Base-by-base conservation (phyloP, 1,140 invertebrate genomes). In the Philopotamus ludificatus region DNA sequence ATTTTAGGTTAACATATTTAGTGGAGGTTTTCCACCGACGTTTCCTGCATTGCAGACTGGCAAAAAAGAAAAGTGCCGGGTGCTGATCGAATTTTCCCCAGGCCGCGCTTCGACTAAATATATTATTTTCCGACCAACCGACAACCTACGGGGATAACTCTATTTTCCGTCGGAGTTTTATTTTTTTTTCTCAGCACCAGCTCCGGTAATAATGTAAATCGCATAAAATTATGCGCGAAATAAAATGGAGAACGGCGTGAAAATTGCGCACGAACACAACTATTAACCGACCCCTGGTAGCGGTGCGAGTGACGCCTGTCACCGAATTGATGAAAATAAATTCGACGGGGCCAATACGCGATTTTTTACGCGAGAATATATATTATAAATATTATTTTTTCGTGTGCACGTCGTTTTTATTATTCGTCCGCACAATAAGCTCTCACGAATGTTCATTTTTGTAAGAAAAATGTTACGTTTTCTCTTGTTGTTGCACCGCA, bases 61-160 rank as follows among this genome's bases (percentile, higher is more conserved):
- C 18, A 12, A 51, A 60, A 49, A 62, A 50, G 26, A 62, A 62
- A 62, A 50, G 42, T 8, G 22, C 57, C n/a, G 34, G 16, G 49
- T 4, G 21, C 51, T 67, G 66, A 67, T 67, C 66, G 66, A 67
- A 67, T 67, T 67, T 67, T 53, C 60, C 51, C 57, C n/a, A n/a
- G n/a, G 47, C 50, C 59, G 50, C 66, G 53, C 23, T 53, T 50
- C 53, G 39, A 45, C 66, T 67, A 67, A 67, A 67, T 67, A 63
- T 67, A 67, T 67, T 67, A 67, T 67, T 67, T 67, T 63, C 60
- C 59, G 62, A 58, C 66, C 66, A 67, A 63, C 66, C 66, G 66
- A 67, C 66, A 63, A 63, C 47, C 60, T 57, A 55, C 50, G 16
- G 39, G 66, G 60, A 67, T 67, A 67, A 67, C 66, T 67, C 60